These are phyloP conservation scores for Atethmia centrago DNA, from an alignment of 2,888 invertebrate genomes.

Conservation along the genomic window DNA sequence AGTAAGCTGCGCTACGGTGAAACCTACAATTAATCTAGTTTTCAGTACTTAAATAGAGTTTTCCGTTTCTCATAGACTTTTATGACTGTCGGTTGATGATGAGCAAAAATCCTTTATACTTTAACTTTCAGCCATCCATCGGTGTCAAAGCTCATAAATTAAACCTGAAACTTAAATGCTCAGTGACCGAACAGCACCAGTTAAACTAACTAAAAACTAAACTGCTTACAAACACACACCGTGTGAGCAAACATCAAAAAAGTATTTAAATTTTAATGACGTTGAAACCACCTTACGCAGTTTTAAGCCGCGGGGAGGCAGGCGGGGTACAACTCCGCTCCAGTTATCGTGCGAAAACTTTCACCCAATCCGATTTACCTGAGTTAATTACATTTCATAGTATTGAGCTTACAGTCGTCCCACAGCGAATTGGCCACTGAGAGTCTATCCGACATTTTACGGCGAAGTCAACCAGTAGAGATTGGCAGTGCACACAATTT, in stretches of 20 bases:
- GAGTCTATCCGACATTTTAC: neutral
- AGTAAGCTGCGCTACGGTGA: neutral
- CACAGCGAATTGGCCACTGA: slow-evolving; percentile 65
- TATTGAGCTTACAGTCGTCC: slow-evolving; percentile 76
- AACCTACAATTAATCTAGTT: neutral
- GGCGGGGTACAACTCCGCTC: slow-evolving; percentile 77
- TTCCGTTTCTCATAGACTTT: neutral
- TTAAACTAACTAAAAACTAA: slow-evolving; percentile 26
- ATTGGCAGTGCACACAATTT: slow-evolving; percentile 13
- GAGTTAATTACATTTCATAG: slow-evolving; percentile 88
- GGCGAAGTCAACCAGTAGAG: neutral
- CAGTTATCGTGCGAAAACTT: slow-evolving; percentile 88
- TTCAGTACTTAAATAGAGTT: neutral
- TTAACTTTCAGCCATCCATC: neutral
- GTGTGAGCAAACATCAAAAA: slow-evolving; percentile 57
- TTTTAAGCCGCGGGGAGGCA: slow-evolving; percentile 56
- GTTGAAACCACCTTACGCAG: slow-evolving; percentile 63
- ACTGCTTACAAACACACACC: slow-evolving; percentile 8
- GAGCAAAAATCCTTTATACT: neutral
- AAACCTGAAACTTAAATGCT: neutral
- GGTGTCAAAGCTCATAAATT: slow-evolving; percentile 1
- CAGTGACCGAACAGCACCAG: slow-evolving; percentile 16
- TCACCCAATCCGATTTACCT: slow-evolving; percentile 88
- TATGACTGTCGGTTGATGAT: neutral
- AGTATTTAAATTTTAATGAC: slow-evolving; percentile 65